Evolutionary conservation across 2,888 invertebrate species (phyloP), one percentile per base, ranked within the genome.

Genomic region (Acronicta psi): DNA sequence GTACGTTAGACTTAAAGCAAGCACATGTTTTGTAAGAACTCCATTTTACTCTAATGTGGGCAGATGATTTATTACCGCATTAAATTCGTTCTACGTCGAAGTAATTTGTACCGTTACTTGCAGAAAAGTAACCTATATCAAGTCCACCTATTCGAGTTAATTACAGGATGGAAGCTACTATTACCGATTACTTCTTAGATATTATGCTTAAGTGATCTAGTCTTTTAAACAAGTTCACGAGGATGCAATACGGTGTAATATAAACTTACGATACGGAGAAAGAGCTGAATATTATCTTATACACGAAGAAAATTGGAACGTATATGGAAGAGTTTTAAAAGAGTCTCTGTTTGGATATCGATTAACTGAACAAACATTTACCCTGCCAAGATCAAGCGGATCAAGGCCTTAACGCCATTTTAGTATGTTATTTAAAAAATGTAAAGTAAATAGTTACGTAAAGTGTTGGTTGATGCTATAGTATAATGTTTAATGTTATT

Each of bases 91-190:
- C 64, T 73, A 59, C 51, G 57, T 62, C 45, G 64, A 43, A 62
- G 73, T 66, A 69, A 80, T 80, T 80, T 77, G 62, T 56, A 62
- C 55, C 72, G 63, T 77, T 81, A 77, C 76, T 77, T 65, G 79
- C 80, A 79, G 62, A 78, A 81, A 80, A 65, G 51, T 69, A 65
- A 67, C 71, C 72, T 62, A 79, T 59, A 75, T 76, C 50, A 69
- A 47, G 51, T 57, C 53, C 42, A 54, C 41, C 50, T 63, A 67
- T 55, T 46, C n/a, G 41, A 68, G 63, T 60, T 75, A 73, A 76
- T 79, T 65, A 67, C 44, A 72, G 59, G 61, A 75, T 69, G 43
- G 29, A 51, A 47, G 50, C 50, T 53, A 59, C 58, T 59, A 50
- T 42, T 58, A 58, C 40, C 49, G 56, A 66, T 65, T 63, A 56